Conservation (phyloP, 2,888 invertebrate genomes). For the Andrena haemorrhoa region DNA sequence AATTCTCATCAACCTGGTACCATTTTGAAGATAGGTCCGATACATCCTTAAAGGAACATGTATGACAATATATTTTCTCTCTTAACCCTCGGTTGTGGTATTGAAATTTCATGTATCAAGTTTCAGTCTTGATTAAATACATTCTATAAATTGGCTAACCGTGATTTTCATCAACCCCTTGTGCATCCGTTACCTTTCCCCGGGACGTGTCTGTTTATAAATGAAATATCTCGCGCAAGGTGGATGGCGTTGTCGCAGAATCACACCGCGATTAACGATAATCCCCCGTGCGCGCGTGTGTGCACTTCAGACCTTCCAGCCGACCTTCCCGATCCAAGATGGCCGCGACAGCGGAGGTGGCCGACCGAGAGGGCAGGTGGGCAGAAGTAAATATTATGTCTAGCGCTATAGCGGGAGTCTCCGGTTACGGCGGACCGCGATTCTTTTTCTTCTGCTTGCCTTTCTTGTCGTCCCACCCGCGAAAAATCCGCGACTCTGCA, state of each 20-base stretch:
- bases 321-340: conserved; percentile 70
- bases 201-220: too few species aligned
- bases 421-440: conserved; percentile 67
- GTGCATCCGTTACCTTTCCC: too few species aligned
- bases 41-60: too few species aligned
- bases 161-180: too few species aligned
- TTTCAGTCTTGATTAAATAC: too few species aligned
- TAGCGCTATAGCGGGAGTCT: conserved; percentile 67
- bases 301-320: conserved; percentile 65
- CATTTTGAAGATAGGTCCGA: too few species aligned
- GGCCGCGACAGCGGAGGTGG: conserved; percentile 48
- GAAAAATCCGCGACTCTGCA: conserved; percentile 14
- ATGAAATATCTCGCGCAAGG: too few species aligned
- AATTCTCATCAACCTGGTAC: too few species aligned
- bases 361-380: conserved; percentile 56
- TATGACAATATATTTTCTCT: too few species aligned
- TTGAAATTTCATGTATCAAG: too few species aligned
- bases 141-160: too few species aligned
- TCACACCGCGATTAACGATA: conserved; percentile 25
- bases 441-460: conserved; percentile 62
- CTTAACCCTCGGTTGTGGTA: too few species aligned
- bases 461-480: conserved; percentile 33
- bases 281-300: conserved; percentile 27
- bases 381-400: conserved; percentile 76
- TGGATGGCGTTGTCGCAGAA: background rate